These are phyloP conservation scores for Neomonachus schauinslandi DNA, from an alignment of 2,113 vertebrate genomes.

Conservation along the genomic window DNA sequence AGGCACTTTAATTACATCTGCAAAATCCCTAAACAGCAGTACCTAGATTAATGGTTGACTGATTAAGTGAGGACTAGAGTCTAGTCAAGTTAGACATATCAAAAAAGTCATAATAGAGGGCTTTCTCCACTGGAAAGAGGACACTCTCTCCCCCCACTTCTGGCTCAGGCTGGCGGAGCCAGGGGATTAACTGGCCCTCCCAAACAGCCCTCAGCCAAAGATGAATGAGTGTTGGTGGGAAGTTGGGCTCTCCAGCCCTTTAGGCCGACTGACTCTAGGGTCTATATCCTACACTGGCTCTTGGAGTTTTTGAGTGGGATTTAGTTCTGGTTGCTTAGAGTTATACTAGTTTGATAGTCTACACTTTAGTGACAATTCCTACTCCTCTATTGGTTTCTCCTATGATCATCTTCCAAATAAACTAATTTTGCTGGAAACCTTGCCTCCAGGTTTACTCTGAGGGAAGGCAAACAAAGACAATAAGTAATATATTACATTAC, in stretches of 20 bases:
- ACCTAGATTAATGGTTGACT: neutral
- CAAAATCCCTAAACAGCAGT: neutral
- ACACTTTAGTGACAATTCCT: neutral
- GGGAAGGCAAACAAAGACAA: neutral
- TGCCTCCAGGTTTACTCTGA: neutral
- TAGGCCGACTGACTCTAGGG: neutral
- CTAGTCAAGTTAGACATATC: neutral
- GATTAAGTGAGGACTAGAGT: neutral
- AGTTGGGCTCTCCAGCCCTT: neutral
- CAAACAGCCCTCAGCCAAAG: neutral
- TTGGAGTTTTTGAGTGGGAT: neutral
- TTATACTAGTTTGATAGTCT: neutral
- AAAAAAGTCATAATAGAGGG: neutral
- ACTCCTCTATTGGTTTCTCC: neutral
- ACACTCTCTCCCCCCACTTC: fast-evolving
- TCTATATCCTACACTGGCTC: neutral
- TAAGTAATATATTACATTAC: neutral
- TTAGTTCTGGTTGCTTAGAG: neutral
- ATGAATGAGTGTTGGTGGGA: neutral
- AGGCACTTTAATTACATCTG: neutral
- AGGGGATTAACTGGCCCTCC: fast-evolving
- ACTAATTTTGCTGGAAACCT: neutral
- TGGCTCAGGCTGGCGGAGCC: neutral
- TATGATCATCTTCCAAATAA: neutral
- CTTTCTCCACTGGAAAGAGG: neutral